phyloP scores from a whole-genome alignment of 2,888 invertebrate genomes.

The Campoplex capitator region DNA sequence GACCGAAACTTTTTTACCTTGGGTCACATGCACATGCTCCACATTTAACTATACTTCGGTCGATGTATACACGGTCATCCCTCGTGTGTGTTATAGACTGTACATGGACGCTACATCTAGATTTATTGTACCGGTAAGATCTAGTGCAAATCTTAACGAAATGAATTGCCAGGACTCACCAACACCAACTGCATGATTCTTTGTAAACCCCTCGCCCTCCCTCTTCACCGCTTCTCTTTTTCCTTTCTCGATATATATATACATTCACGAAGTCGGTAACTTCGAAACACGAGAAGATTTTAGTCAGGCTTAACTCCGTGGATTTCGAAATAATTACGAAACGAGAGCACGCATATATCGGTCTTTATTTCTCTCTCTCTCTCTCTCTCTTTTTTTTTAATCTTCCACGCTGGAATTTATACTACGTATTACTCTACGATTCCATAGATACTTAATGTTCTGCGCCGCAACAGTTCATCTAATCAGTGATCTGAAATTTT shows the following conservation, averaged over 20 bases:
- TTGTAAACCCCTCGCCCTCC: not conserved
- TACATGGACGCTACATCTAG: not conserved
- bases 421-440: slow-evolving; percentile 2
- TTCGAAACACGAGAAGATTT: slow-evolving; percentile 64
- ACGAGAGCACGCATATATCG: slow-evolving; percentile 51
- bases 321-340: slow-evolving; percentile 59
- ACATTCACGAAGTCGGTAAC: slow-evolving; percentile 28
- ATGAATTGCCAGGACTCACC: slow-evolving; percentile 34
- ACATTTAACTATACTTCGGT: not conserved
- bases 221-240: not conserved
- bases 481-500: not conserved
- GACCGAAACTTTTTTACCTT: slow-evolving; percentile 48
- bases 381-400: not conserved
- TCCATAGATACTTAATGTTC: slow-evolving; percentile 1
- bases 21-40: slow-evolving; percentile 18
- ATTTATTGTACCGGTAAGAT: slow-evolving; percentile 26
- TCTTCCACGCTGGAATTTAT: slow-evolving; percentile 30
- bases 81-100: not conserved
- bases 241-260: not conserved
- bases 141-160: slow-evolving; percentile 52
- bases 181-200: not conserved
- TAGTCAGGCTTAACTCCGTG: slow-evolving; percentile 45
- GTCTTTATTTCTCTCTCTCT: slow-evolving; percentile 20
- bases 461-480: not conserved
- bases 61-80: not conserved